A percentile compares a stretch with the other conserved stretches of the same genome.
phyloP scores from a whole-genome alignment of 1,140 invertebrate genomes.

The Brachionus rotundiformis region DNA sequence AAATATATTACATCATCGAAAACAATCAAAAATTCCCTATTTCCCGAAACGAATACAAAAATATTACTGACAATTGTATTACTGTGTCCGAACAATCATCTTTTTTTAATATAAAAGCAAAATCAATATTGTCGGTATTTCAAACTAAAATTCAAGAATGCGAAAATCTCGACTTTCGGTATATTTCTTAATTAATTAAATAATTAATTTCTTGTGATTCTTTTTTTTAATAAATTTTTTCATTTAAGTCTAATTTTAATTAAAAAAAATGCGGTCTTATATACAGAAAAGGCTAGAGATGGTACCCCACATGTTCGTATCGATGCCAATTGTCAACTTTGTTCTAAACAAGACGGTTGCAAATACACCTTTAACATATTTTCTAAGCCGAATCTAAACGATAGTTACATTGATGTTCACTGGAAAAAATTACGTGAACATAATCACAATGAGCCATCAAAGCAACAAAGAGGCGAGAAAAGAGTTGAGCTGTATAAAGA shows the following conservation, averaged over 20 bases:
- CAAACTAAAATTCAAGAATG: slow-evolving; percentile 17
- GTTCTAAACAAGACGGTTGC: slow-evolving; percentile 23
- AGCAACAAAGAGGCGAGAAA: slow-evolving; percentile 32
- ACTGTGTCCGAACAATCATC: neutral
- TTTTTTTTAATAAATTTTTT: neutral
- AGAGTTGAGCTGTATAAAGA: neutral
- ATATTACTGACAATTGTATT: neutral
- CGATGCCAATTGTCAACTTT: slow-evolving; percentile 34
- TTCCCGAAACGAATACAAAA: slow-evolving; percentile 15
- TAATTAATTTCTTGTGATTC: neutral
- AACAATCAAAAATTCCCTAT: neutral
- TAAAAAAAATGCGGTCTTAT: slow-evolving; percentile 38
- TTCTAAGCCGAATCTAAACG: neutral
- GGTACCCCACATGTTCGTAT: slow-evolving; percentile 14
- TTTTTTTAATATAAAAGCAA: slow-evolving; percentile 19
- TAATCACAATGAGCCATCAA: slow-evolving; percentile 1
- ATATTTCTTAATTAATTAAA: neutral
- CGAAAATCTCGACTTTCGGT: slow-evolving; percentile 24
- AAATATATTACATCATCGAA: neutral
- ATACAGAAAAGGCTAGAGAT: slow-evolving; percentile 21
- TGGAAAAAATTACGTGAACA: neutral
- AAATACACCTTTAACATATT: slow-evolving; percentile 33
- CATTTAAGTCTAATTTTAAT: slow-evolving; percentile 27
- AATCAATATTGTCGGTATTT: slow-evolving; percentile 23
- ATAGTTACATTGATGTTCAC: slow-evolving; percentile 22